Percentiles rank a stretch among this genome's conserved stretches.
These are phyloP conservation scores for Ornithoptera alexandrae DNA, from an alignment of 2,888 invertebrate species.

Conservation along the genomic window DNA sequence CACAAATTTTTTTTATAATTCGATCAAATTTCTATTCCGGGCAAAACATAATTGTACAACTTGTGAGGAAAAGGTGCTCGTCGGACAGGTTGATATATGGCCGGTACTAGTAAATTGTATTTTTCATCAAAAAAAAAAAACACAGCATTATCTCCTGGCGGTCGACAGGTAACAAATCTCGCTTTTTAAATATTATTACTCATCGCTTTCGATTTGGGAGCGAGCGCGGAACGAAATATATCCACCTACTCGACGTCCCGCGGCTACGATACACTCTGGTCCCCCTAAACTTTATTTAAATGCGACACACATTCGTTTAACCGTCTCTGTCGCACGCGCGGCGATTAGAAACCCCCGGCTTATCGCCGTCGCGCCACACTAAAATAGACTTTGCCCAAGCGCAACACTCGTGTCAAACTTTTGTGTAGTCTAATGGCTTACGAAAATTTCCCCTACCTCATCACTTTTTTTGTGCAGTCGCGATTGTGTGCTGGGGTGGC, in stretches of 20 bases:
- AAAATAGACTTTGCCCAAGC: conserved; percentile 80
- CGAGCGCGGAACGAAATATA: conserved; percentile 77
- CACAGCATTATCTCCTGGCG: conserved; percentile 69
- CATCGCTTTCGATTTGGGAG: conserved; percentile 79
- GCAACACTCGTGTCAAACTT: conserved; percentile 79
- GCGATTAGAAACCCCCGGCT: conserved; percentile 51
- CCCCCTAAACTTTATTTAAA: conserved; percentile 79
- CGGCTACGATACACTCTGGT: conserved; percentile 69
- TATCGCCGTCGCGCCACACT: conserved; percentile 69
- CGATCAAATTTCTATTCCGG: conserved; percentile 43
- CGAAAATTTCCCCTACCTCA: conserved; percentile 79
- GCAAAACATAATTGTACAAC: conserved; percentile 67
- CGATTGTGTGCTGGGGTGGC: conserved; percentile 70
- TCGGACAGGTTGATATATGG: conserved; percentile 68
- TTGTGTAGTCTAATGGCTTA: conserved; percentile 77
- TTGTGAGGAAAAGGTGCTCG: conserved; percentile 58
- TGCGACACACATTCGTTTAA: conserved; percentile 71
- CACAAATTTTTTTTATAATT: conserved; percentile 37
- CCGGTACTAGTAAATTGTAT: conserved; percentile 76
- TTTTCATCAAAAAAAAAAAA: conserved; percentile 67
- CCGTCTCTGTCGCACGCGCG: conserved; percentile 61
- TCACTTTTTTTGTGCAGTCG: conserved; percentile 72
- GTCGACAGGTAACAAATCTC: conserved; percentile 80
- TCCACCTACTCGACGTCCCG: conserved; percentile 80
- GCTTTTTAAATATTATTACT: conserved; percentile 80